Evolutionary conservation across 2,888 invertebrate species (phyloP), one percentile per base, ranked within the genome.

Genomic region (Hydraecia micacea): DNA sequence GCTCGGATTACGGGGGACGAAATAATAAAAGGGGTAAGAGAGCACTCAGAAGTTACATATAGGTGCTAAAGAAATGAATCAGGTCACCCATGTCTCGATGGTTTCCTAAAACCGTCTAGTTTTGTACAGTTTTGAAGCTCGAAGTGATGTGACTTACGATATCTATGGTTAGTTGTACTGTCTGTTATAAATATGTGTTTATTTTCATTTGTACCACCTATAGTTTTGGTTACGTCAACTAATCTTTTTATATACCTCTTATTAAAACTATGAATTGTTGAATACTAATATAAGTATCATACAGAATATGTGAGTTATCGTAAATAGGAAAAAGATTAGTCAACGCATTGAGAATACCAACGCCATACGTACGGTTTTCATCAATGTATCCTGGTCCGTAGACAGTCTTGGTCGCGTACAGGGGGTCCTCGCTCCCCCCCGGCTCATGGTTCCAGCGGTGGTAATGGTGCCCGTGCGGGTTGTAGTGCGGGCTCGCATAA

Each of bases 391-490:
- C 97, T 70, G 94, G 93, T 75, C 97, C 97, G 93, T 96, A 97
- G 95, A 97, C 96, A 46, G 97, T 97, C 94, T 97, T 97, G 93
- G 97, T 97, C 69, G 97, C 96, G 89, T 96, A 96, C 79, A 96
- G 93, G 58, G 97, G 95, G 83, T 96, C 97, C 89, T 96, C 96
- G 83, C 96, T 95, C 88, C 96, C 97, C 93, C 96, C 97, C 84
- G 95, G 97, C 93, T 95, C 96, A 93, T 96, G 96, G 90, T 94
- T 95, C 97, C 95, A 97, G 91, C 95, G 97, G 87, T 93, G 97
- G 91, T 94, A 95, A 94, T 96, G 95, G 85, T 96, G 96, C 78
- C 96, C 96, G 86, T 96, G 96, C 68, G 96, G 96, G 90, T 95
- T 96, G 96, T 96, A 96, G 95, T 97, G 97, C 62, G 97, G 97